Evolutionary conservation across 2,113 vertebrate genomes (phyloP), one percentile per base, ranked within the genome.

Genomic region (Narcine bancroftii): DNA sequence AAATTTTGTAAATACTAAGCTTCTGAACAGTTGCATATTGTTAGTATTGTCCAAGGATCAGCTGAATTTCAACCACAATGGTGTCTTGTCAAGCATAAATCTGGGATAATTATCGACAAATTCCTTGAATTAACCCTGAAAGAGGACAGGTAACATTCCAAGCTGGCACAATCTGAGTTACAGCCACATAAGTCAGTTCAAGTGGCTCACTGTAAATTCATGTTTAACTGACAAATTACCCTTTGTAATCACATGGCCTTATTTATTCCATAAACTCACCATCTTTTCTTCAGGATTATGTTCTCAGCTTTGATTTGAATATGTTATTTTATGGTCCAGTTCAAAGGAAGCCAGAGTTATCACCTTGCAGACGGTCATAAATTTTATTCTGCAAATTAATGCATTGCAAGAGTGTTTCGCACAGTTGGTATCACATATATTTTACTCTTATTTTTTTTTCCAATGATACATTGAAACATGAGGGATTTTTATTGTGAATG

Each of bases 381-480:
- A 5, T 33, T 47, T 45, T 66, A 53, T 91, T 42, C 42, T 69
- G 36, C 69, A 45, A 69, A 91, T 66, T n/a, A 66, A 45, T 69
- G 11, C 36, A 91, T 42, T 69, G 36, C 39, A 3, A 21, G 66
- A 7, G 19, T 4, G 45, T 89, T 45, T 66, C 42, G 71, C 42
- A 29, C 63, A 26, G n/a, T 89, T 89, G 42, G 53, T 42, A 2
- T 17, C 85, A 24, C 60, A 66, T 15, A 47, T 47, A 15, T 91
- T 69, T 91, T 91, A 45, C 42, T 89, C 7, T 42, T 39, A 0
- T 77, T n/a, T 91, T 69, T 91, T 42, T 63, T 47, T 47, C 39
- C 69, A 91, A 91, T 65, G 21, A 91, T 69, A 66, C 11, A 66
- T 69, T 91, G 24, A 45, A 26, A 69, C 89, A 91, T 91, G 42